These are phyloP conservation scores for Heterodera carotae DNA, from an alignment of 1,140 invertebrate genomes.

Conservation along the genomic window DNA sequence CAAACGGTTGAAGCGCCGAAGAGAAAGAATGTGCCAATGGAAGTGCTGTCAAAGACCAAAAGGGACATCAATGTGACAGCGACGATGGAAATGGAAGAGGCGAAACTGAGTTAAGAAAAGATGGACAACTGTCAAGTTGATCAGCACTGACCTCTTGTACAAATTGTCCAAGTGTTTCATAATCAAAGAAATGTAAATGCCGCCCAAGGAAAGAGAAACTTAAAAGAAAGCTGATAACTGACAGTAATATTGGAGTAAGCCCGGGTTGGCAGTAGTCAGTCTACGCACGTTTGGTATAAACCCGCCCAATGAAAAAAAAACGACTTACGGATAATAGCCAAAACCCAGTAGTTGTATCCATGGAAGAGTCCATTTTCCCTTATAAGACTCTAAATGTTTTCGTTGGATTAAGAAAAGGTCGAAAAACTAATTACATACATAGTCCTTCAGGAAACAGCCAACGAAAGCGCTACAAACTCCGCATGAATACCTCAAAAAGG, in stretches of 20 bases:
- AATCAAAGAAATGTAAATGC: slow-evolving; percentile 64
- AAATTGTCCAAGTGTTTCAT: slow-evolving; percentile 65
- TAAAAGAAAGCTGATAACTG: slow-evolving; percentile 8
- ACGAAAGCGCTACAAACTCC: slow-evolving; percentile 39
- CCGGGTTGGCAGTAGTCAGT: neutral
- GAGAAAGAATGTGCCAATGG: slow-evolving; percentile 54
- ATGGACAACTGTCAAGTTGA: neutral
- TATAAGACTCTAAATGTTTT: slow-evolving; percentile 32
- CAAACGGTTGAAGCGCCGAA: slow-evolving; percentile 58
- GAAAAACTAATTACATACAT: slow-evolving; percentile 13
- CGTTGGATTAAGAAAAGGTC: slow-evolving; percentile 1
- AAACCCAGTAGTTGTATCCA: slow-evolving; percentile 56
- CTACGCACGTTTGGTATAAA: neutral
- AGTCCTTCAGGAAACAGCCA: slow-evolving; percentile 40
- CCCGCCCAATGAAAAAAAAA: neutral
- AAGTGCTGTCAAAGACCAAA: slow-evolving; percentile 52
- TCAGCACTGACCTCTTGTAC: slow-evolving; percentile 50
- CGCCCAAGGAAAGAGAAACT: slow-evolving; percentile 60
- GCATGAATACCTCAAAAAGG: slow-evolving; percentile 45
- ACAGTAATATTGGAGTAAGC: slow-evolving; percentile 5
- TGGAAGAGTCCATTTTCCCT: slow-evolving; percentile 57
- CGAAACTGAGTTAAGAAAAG: slow-evolving; percentile 45
- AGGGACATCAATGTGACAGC: slow-evolving; percentile 61
- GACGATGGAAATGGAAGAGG: slow-evolving; percentile 62
- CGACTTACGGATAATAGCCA: slow-evolving; percentile 56